These are phyloP conservation scores for Cosmia pyralina DNA, from an alignment of 2,888 invertebrate species.

Conservation along the genomic window DNA sequence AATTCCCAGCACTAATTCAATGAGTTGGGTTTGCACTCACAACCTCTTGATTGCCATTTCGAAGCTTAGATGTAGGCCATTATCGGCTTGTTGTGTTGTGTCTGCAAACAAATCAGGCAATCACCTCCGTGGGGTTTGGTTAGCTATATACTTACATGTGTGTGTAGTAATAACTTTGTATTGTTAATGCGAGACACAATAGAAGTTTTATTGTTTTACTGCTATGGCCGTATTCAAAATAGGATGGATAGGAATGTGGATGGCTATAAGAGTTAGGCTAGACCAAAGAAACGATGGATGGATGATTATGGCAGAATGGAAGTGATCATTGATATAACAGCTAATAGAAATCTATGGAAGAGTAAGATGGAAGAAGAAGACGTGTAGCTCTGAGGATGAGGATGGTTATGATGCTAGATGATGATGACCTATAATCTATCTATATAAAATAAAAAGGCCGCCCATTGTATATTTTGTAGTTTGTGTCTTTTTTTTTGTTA, in stretches of 20 bases:
- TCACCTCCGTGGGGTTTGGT: slow-evolving; percentile 1
- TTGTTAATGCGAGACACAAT: background rate
- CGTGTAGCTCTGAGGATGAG: background rate
- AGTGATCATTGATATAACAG: background rate
- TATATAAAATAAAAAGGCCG: too few species aligned
- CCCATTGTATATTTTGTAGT: too few species aligned
- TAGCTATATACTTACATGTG: background rate
- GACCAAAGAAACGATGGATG: background rate
- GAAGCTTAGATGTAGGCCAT: slow-evolving; percentile 31
- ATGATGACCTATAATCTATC: too few species aligned
- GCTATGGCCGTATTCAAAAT: too few species aligned
- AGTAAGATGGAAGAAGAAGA: background rate
- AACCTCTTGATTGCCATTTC: slow-evolving; percentile 47
- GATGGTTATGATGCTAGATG: background rate
- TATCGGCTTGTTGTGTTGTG: slow-evolving; percentile 50
- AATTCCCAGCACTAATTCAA: slow-evolving; percentile 38
- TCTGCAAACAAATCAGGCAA: slow-evolving; percentile 45
- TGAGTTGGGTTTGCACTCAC: slow-evolving; percentile 43
- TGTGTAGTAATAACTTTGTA: background rate
- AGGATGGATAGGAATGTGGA: too few species aligned
- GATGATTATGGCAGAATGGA: too few species aligned
- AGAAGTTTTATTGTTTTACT: too few species aligned
- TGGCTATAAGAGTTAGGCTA: background rate
- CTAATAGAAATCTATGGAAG: background rate
- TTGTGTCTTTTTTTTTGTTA: too few species aligned